Evolutionary conservation across 35 echinoderm and acorn worm species (phyloP).

Genomic region (Acanthaster planci): DNA sequence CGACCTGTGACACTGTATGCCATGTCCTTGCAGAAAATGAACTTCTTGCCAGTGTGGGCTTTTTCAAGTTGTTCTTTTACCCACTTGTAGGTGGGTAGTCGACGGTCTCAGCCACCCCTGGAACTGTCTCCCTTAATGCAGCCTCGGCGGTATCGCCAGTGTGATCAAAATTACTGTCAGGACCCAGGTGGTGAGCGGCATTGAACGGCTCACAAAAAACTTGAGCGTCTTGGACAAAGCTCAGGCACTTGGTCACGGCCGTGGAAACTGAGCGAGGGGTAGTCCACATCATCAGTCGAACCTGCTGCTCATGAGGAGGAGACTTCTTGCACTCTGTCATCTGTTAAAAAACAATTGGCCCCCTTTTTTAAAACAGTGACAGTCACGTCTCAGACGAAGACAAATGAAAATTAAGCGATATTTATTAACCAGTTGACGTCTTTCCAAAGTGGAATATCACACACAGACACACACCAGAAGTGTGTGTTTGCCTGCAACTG

Average conservation of each 20-base stretch:
- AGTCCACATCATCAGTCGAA: conserved; percentile 68
- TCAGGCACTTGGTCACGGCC: conserved; percentile 48
- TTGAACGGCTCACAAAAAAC: background rate
- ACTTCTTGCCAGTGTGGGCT: conserved; percentile 40
- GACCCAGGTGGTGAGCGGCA: background rate
- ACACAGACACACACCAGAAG: too few relatives aligned
- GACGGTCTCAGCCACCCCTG: background rate
- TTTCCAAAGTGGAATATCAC: too few relatives aligned
- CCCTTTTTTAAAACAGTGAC: too few relatives aligned
- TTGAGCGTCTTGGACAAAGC: background rate
- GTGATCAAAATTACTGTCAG: too few relatives aligned
- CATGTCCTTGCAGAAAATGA: conserved; percentile 68
- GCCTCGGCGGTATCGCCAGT: too few relatives aligned
- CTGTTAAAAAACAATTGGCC: too few relatives aligned
- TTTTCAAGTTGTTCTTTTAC: conserved; percentile 64
- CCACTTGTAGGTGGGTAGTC: conserved; percentile 44
- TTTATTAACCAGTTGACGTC: too few relatives aligned
- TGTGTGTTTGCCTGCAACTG: too few relatives aligned
- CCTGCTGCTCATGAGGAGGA: background rate
- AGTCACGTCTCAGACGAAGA: too few relatives aligned
- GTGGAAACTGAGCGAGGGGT: conserved; percentile 62
- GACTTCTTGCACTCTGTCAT: too few relatives aligned
- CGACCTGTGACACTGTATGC: conserved; percentile 41
- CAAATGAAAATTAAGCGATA: too few relatives aligned
- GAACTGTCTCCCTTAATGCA: background rate